These are phyloP conservation scores for Celastrina argiolus DNA, from an alignment of 2,888 invertebrate genomes.

Conservation along the genomic window DNA sequence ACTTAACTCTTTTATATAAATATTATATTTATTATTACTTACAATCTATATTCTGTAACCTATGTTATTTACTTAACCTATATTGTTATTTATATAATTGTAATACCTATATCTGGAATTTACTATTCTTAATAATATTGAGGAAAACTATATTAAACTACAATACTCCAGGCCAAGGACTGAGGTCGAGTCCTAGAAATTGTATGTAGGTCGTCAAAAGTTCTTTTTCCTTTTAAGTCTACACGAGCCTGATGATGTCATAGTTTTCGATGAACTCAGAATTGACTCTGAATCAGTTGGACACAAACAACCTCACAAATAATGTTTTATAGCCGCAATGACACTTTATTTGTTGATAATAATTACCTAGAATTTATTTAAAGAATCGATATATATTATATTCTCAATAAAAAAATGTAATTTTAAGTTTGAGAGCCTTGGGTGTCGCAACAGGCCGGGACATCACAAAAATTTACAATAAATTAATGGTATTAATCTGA, in stretches of 20 bases:
- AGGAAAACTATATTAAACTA: slow-evolving; percentile 10
- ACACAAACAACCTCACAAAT: slow-evolving; percentile 26
- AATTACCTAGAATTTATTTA: neutral
- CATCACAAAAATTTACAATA: too few relatives aligned
- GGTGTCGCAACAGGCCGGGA: too few relatives aligned
- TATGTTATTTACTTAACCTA: neutral
- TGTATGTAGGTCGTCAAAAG: slow-evolving; percentile 24
- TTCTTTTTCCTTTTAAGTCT: slow-evolving; percentile 24
- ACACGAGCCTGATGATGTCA: slow-evolving; percentile 15
- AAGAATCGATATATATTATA: too few relatives aligned
- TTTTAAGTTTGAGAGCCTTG: too few relatives aligned
- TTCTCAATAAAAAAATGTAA: too few relatives aligned
- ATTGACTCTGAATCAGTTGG: slow-evolving; percentile 40
- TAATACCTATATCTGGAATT: neutral
- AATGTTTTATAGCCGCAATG: slow-evolving; percentile 6
- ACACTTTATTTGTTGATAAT: neutral
- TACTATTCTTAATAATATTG: neutral
- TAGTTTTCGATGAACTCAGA: slow-evolving; percentile 24
- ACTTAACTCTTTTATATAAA: too few relatives aligned
- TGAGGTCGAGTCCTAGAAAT: slow-evolving; percentile 15
- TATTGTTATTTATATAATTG: neutral
- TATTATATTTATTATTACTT: too few relatives aligned
- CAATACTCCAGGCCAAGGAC: slow-evolving; percentile 20
- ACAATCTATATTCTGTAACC: too few relatives aligned
- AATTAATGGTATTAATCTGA: too few relatives aligned